Conservation (phyloP, 2,888 invertebrate species). For the Lottia scabra region DNA sequence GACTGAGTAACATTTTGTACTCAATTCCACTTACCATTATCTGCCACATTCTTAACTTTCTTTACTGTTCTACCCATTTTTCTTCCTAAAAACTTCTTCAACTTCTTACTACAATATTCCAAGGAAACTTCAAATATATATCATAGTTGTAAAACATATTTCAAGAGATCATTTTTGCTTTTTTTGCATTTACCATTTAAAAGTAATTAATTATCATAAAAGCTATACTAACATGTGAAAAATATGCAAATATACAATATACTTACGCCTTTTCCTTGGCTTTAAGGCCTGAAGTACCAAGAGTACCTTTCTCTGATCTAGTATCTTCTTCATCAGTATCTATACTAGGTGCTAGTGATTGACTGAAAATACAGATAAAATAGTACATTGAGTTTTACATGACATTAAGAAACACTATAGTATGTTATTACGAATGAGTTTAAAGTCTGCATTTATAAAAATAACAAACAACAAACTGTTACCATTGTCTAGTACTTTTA, state of each 20-base stretch:
- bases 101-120: constrained; percentile 55
- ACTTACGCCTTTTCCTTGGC: constrained; percentile 70
- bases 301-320: constrained; percentile 81
- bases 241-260: not conserved
- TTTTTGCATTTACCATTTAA: too few species aligned
- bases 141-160: not conserved
- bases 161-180: too few species aligned
- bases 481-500: too few species aligned
- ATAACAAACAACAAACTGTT: too few species aligned
- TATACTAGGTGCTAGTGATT: constrained; percentile 6
- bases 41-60: constrained; percentile 90
- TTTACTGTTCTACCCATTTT: constrained; percentile 78
- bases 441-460: too few species aligned
- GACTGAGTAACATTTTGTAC: too few species aligned
- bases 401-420: too few species aligned
- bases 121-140: not conserved
- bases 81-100: constrained; percentile 77
- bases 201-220: too few species aligned
- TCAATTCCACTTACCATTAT: constrained; percentile 72
- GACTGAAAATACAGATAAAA: not conserved
- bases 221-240: too few species aligned
- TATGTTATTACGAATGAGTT: too few species aligned
- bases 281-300: constrained; percentile 60
- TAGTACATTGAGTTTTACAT: not conserved
- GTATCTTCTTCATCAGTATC: constrained; percentile 69